Evolutionary conservation across 2,888 invertebrate genomes (phyloP), one percentile per base, ranked within the genome.

Genomic region (Serrognathus titanus): DNA sequence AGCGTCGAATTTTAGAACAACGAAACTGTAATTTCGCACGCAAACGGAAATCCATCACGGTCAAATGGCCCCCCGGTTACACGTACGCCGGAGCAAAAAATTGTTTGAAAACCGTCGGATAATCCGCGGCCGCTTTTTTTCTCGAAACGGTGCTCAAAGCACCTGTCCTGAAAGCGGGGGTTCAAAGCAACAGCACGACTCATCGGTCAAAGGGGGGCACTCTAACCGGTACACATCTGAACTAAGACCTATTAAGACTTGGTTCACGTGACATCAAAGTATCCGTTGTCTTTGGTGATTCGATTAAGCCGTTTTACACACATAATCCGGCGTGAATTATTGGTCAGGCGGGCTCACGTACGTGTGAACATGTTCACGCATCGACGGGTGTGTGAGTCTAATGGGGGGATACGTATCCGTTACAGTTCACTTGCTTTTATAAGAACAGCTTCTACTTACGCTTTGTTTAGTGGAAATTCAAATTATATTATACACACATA

Each of bases 221-320:
- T 51, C 47, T 46, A 55, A 57, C 49, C 55, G 40, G 55, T 51
- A 43, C 50, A 58, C 48, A 57, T 51, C 45, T 59, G 59, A 60
- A 62, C 64, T 65, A 65, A 65, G 65, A 65, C 64, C 63, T 51
- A 65, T 65, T 65, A 65, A 64, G 65, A 64, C 24, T 54, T 65
- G 65, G 64, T 65, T 65, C 64, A 65, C 61, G 64, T 64, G 62
- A 66, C 66, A 64, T 66, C 66, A 66, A 66, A 66, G 66, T 66
- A 64, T 64, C 4, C 7, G 24, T 31, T 65, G 62, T 66, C 61
- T 63, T 55, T 60, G 61, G 50, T 64, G 61, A 66, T 66, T 60
- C 57, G 63, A 63, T 66, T 64, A 63, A 62, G 61, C 55, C 55
- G 51, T 43, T 37, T 53, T 49, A 51, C 62, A 58, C 52, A 57